Evolutionary conservation across 2,888 invertebrate genomes (phyloP), one percentile per base, ranked within the genome.

Genomic region (Auanema sp.): DNA sequence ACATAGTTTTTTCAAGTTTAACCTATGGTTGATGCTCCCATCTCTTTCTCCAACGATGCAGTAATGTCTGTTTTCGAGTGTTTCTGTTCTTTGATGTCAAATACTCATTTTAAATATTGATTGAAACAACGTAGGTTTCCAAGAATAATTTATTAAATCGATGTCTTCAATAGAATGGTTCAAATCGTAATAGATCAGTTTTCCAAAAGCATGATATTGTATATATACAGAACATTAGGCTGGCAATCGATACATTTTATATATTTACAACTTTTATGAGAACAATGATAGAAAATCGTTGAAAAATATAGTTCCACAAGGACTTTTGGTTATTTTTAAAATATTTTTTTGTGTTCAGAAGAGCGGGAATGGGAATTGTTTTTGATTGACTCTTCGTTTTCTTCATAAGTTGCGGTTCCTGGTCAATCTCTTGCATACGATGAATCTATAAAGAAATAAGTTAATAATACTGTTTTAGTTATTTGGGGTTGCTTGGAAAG

Each of bases 351-450:
- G 21, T 14, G 10, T 52, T 24, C 51, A 43, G 43, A 43, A 43
- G 43, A 43, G 14, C 43, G 47, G 47, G 3, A 47, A 47, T 18
- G 21, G 43, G 33, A 33, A 33, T 33, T 33, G 33, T 33, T 33
- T 33, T 33, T 33, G 8, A 33, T 33, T 33, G n/a, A n/a, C 10
- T 52, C 18, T 23, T 64, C 51, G 50, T 42, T 60, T 64, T 57
- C 63, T 60, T 33, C 8, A 5, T 33, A 33, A 33, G 33, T 33
- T 33, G 24, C 68, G 70, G 61, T 71, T 65, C 58, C 71, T 72
- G 55, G 69, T 60, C 18, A 77, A 64, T 58, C 74, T 76, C 52
- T 78, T 76, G 69, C 79, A 80, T 4, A 80, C 72, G 49, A 72
- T 78, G 58, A 74, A 80, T 56, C 80, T 80, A 60, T 56, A 80